These are phyloP conservation scores for Hemicordylus capensis DNA, from an alignment of 2,113 vertebrate genomes.

Conservation along the genomic window DNA sequence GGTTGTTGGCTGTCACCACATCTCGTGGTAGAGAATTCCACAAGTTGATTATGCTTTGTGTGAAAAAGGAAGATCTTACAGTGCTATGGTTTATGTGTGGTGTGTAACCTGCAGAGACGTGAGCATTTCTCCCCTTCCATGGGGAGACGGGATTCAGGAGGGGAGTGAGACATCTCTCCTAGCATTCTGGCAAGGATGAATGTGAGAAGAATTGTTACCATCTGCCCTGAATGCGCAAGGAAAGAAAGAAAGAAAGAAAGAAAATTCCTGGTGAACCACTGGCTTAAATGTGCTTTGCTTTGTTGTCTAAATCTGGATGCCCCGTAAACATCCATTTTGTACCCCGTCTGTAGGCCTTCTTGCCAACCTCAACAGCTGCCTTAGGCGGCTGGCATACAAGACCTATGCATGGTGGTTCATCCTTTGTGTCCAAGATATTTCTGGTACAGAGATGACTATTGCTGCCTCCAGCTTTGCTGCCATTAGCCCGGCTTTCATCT, in stretches of 20 bases:
- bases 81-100: no score
- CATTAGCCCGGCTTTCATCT: background rate
- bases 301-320: background rate
- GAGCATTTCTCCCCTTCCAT: no score
- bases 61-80: no score
- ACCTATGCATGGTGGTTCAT: background rate
- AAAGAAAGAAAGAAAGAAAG: no score
- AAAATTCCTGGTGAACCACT: no score
- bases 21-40: no score
- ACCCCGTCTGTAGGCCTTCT: background rate
- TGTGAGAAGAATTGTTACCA: background rate
- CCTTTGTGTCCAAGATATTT: background rate
- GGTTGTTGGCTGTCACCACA: no score
- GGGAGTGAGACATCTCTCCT: background rate
- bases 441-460: background rate
- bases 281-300: background rate
- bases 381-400: background rate
- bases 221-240: no score
- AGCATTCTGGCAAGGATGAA: background rate
- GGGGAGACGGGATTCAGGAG: no score
- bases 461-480: background rate
- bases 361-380: slow-evolving; percentile 20
- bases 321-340: background rate
- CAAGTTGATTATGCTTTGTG: no score
- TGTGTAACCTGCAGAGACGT: no score